Conservation (phyloP, 2,888 invertebrate genomes). For the Parthenolecanium corni region DNA sequence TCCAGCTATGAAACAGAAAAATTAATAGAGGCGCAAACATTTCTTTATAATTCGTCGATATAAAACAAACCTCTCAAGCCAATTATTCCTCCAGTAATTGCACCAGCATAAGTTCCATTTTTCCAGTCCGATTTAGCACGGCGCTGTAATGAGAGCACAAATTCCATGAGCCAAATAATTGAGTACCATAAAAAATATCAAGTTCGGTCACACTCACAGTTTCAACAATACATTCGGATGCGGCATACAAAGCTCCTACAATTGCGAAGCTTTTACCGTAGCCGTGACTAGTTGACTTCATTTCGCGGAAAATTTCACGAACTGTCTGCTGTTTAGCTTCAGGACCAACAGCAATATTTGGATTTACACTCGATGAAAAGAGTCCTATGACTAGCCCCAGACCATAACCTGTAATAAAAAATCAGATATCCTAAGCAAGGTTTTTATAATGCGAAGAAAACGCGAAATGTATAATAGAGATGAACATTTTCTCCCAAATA, state of each 20-base stretch:
- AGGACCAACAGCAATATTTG: conserved; percentile 51
- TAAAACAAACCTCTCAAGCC: conserved; percentile 57
- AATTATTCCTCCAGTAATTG: conserved; percentile 82
- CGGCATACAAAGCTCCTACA: conserved; percentile 87
- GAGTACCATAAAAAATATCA: conserved; percentile 1
- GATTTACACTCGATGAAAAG: conserved; percentile 92
- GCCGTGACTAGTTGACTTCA: conserved; percentile 78
- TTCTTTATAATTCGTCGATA: background rate
- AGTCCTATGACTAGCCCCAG: conserved; percentile 90
- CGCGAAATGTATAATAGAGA: too few species aligned
- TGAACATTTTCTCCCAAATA: too few species aligned
- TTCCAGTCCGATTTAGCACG: conserved; percentile 93
- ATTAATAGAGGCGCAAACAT: background rate
- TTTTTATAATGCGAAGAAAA: too few species aligned
- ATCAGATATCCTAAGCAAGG: too few species aligned
- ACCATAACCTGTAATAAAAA: conserved; percentile 62
- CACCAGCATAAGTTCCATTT: conserved; percentile 92
- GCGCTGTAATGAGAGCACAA: conserved; percentile 40
- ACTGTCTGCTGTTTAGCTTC: conserved; percentile 54
- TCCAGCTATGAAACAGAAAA: conserved; percentile 32
- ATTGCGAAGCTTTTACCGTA: conserved; percentile 98
- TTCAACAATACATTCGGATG: conserved; percentile 89
- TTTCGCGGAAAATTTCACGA: conserved; percentile 75
- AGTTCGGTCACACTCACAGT: conserved; percentile 48
- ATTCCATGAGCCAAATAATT: background rate